phyloP scores from a whole-genome alignment of 2,888 invertebrate genomes.

The Xylota segnis region DNA sequence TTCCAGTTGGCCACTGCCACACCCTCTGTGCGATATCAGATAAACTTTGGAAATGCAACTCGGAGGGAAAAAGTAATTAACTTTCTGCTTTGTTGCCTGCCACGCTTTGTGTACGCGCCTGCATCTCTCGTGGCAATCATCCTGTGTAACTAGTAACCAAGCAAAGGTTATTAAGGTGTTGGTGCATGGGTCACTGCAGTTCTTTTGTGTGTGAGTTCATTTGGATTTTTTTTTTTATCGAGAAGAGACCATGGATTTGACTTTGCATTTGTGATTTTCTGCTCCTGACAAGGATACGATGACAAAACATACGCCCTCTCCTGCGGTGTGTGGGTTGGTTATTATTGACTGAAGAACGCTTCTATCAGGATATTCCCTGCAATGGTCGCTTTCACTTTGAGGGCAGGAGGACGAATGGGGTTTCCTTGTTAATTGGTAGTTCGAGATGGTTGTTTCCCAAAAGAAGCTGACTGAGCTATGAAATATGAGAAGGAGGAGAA shows the following conservation, averaged over 20 bases:
- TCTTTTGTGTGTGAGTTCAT: not conserved
- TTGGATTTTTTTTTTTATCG: not conserved
- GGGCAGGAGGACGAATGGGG: too few species aligned
- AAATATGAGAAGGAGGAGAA: not conserved
- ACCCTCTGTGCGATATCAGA: conserved; percentile 24
- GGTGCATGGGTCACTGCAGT: conserved; percentile 19
- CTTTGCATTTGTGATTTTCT: not conserved
- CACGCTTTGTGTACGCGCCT: conserved; percentile 24
- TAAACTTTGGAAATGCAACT: conserved; percentile 39
- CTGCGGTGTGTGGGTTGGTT: not conserved
- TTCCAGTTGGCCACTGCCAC: not conserved
- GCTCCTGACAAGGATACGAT: too few species aligned
- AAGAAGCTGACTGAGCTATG: not conserved
- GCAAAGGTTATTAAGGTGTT: conserved; percentile 14
- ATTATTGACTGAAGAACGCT: not conserved
- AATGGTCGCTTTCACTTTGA: not conserved
- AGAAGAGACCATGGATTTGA: not conserved
- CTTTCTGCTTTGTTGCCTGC: conserved; percentile 60
- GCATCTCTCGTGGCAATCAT: conserved; percentile 1
- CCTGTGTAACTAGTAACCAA: not conserved
- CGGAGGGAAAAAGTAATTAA: conserved; percentile 60
- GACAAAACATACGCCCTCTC: too few species aligned
- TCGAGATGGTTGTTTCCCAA: not conserved
- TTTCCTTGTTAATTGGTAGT: not conserved
- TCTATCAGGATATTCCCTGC: not conserved